Percentiles rank a stretch among this genome's conserved stretches.
phyloP scores from a whole-genome alignment of 2,113 vertebrate genomes.

The Chaenogobius annularis region DNA sequence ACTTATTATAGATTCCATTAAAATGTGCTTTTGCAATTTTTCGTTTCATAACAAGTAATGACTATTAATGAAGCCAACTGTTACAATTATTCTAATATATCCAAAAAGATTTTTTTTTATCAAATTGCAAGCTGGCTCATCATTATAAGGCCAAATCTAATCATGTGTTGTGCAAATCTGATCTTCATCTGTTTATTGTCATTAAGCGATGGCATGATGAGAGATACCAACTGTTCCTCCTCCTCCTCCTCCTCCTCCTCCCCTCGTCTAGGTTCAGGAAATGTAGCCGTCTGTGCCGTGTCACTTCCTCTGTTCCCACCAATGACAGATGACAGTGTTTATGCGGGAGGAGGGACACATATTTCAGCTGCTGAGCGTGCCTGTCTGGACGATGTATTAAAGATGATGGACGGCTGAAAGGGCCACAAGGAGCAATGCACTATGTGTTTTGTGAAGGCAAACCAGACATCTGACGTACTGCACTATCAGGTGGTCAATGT shows the following conservation, averaged over 20 bases:
- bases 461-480: constrained; percentile 50
- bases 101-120: neutral
- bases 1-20: neutral
- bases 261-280: constrained; percentile 36
- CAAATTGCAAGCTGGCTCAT: neutral
- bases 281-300: constrained; percentile 65
- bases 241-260: constrained; percentile 4
- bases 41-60: neutral
- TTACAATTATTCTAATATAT: neutral
- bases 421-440: constrained; percentile 36
- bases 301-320: constrained; percentile 60
- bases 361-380: constrained; percentile 68
- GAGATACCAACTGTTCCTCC: neutral
- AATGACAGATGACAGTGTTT: constrained; percentile 71
- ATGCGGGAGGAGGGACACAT: constrained; percentile 70
- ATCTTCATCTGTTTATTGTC: constrained; percentile 24
- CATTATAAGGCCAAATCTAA: neutral
- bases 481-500: constrained; percentile 19
- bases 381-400: constrained; percentile 61
- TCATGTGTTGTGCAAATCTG: constrained; percentile 10
- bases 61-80: neutral
- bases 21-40: neutral
- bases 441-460: constrained; percentile 50
- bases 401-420: constrained; percentile 59
- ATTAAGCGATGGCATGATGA: constrained; percentile 19